Evolutionary conservation across 2,113 vertebrate species (phyloP).

Genomic region (Bos javanicus): DNA sequence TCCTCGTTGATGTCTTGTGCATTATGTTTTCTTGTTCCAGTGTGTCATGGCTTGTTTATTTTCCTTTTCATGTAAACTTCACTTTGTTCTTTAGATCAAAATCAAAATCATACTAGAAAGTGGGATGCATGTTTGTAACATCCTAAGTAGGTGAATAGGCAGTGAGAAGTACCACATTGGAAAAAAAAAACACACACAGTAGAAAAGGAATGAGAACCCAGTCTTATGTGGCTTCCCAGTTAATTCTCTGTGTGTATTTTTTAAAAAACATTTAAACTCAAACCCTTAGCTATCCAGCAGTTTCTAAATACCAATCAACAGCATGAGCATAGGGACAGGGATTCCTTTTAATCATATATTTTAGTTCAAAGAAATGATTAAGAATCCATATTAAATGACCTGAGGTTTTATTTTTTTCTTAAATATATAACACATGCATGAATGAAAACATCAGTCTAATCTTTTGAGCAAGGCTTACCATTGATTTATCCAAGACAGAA

Average conservation of each 20-base stretch:
- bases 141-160: neutral
- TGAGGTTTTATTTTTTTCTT: conserved; percentile 28
- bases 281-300: neutral
- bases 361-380: conserved; percentile 22
- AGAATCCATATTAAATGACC: neutral
- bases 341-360: conserved; percentile 32
- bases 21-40: neutral
- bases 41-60: neutral
- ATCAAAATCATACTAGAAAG: neutral
- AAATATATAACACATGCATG: neutral
- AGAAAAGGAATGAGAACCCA: neutral
- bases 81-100: conserved; percentile 17
- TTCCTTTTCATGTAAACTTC: neutral
- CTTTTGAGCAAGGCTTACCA: neutral
- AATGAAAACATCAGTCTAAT: conserved; percentile 17
- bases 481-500: conserved; percentile 36
- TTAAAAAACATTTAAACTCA: neutral
- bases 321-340: neutral
- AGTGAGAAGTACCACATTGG: neutral
- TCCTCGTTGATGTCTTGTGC: neutral
- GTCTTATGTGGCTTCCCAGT: neutral
- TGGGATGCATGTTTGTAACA: neutral
- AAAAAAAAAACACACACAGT: neutral
- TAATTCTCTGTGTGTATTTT: neutral
- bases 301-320: conserved; percentile 45